phyloP scores from a whole-genome alignment of 2,888 invertebrate genomes.

The Norana najaformis region DNA sequence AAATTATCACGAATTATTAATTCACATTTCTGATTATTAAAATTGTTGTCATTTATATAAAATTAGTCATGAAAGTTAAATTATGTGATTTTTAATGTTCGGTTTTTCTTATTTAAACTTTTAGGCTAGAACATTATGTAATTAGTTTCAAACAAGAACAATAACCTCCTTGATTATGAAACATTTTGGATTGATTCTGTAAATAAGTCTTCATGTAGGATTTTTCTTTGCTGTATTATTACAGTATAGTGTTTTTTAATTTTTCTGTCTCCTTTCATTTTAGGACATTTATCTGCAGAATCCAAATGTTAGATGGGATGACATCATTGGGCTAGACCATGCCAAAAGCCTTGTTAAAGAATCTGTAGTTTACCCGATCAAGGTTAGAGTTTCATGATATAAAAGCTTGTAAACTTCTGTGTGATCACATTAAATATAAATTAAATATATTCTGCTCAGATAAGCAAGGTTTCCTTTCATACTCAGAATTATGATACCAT shows the following conservation, averaged over 20 bases:
- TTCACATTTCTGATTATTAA: neutral
- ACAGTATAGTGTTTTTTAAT: neutral
- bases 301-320: conserved; percentile 76
- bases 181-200: too few relatives aligned
- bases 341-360: conserved; percentile 81
- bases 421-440: neutral
- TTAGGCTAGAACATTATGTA: neutral
- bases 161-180: too few relatives aligned
- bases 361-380: conserved; percentile 76
- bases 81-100: neutral
- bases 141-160: neutral
- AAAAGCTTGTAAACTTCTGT: neutral
- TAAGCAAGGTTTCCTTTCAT: neutral
- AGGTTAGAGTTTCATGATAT: conserved; percentile 51
- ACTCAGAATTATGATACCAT: neutral
- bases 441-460: neutral
- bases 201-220: too few relatives aligned
- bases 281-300: conserved; percentile 72
- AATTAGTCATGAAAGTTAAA: neutral
- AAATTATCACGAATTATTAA: neutral
- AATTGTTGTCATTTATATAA: neutral
- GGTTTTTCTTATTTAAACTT: neutral
- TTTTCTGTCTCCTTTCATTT: neutral
- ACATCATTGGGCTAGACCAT: conserved; percentile 76
- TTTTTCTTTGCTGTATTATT: neutral